A percentile compares a stretch with the other conserved stretches of the same genome.
Conservation (phyloP, 1,140 invertebrate species). For the Aphidius ervi region DNA sequence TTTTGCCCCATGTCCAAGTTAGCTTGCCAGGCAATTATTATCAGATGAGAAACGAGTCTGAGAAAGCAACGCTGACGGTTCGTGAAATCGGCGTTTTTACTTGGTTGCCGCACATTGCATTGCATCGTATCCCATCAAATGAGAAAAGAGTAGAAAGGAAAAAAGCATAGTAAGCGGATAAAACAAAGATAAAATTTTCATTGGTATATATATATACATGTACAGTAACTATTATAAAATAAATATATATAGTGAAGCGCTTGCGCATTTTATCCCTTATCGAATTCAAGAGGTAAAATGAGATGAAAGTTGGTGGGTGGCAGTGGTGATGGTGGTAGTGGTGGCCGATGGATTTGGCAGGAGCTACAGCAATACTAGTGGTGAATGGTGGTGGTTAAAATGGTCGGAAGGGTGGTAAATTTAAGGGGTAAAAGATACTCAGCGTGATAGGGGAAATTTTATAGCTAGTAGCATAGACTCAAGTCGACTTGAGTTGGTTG, state of each 20-base stretch:
- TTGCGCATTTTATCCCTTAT: constrained; percentile 41
- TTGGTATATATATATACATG: too few species aligned
- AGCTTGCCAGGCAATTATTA: constrained; percentile 24
- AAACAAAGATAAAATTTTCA: neutral
- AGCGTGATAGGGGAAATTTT: constrained; percentile 17
- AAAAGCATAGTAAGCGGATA: constrained; percentile 3
- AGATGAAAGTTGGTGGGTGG: constrained; percentile 21
- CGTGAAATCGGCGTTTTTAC: constrained; percentile 37
- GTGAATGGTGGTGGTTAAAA: constrained; percentile 6
- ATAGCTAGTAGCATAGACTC: constrained; percentile 31
- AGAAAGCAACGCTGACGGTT: constrained; percentile 35
- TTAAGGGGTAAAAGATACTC: constrained; percentile 13
- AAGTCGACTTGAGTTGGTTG: constrained; percentile 17
- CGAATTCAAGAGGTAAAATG: constrained; percentile 47
- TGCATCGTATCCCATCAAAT: constrained; percentile 10
- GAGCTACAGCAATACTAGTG: too few species aligned
- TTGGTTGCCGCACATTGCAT: constrained; percentile 7
- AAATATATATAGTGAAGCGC: constrained; percentile 14
- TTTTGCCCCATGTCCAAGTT: too few species aligned
- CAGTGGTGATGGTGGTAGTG: constrained; percentile 17
- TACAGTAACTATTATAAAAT: too few species aligned
- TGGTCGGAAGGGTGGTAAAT: neutral
- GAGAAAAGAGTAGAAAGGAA: constrained; percentile 8
- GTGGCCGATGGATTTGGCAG: neutral
- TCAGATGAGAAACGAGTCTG: constrained; percentile 36